Evolutionary conservation across 2,888 invertebrate genomes (phyloP), one percentile per base, ranked within the genome.

Genomic region (Nipponacmea schrenckii): DNA sequence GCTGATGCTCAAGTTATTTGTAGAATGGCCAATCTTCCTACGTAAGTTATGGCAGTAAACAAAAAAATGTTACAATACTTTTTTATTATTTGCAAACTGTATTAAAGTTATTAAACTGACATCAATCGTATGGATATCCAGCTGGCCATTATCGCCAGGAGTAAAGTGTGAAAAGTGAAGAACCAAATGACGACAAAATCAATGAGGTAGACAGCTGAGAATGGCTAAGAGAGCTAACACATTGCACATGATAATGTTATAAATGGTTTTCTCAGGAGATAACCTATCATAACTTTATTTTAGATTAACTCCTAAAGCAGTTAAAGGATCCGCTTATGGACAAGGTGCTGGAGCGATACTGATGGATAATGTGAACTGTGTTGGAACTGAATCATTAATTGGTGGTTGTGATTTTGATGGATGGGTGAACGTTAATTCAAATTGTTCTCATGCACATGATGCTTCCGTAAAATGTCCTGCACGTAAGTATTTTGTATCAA

Each of bases 261-360:
- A 39, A 5, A 39, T 1, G 39, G 10, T 5, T 39, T 5, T 39
- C 39, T 39, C 39, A 8, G 39, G 4, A 39, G 8, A 8, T 8
- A 39, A 39, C 39, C 10, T 39, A 39, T 39, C 10, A 10, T 39
- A 8, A 39, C 31, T 31, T 31, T 31, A 31, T 39, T 39, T 39
- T 7, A 39, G 39, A 39, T 39, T 39, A 39, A 10, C 39, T 8
- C 39, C 88, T 71, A 76, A 75, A 7, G 74, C 75, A 3, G 64
- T 79, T 3, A 66, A 71, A 45, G 92, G 90, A 77, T 92, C 76
- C 7, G 73, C 77, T 0, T 81, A 70, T 64, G 81, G 82, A 10
- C 67, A 56, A 12, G 84, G 84, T 0, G 73, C 69, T 0, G 84
- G 83, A 7, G 45, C 64, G 0, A 80, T 83, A 48, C 62, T 80